A percentile compares a stretch with the other conserved stretches of the same genome.
phyloP scores from a whole-genome alignment of 2,888 invertebrate species.

The Liodrosophila aerea region DNA sequence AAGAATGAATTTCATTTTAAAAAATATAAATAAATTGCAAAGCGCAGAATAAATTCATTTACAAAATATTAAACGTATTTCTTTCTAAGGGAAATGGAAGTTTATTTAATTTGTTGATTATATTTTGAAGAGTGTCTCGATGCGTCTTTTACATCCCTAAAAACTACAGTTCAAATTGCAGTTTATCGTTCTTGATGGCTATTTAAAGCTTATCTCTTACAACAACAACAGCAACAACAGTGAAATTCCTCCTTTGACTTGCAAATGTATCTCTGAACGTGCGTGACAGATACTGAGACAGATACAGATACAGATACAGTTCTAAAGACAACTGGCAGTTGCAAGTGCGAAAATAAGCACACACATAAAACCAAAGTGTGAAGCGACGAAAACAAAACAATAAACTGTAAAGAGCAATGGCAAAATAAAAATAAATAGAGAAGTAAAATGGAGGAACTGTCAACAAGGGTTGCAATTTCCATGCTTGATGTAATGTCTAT shows the following conservation, averaged over 20 bases:
- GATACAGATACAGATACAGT: slow-evolving; percentile 9
- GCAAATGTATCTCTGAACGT: slow-evolving; percentile 25
- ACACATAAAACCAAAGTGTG: slow-evolving; percentile 33
- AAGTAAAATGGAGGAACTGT: slow-evolving; percentile 23
- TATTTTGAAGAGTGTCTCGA: too few species aligned
- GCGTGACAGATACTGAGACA: slow-evolving; percentile 16
- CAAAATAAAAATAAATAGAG: slow-evolving; percentile 18
- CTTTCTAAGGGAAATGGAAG: too few species aligned
- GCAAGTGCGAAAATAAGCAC: slow-evolving; percentile 47
- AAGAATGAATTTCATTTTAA: not conserved
- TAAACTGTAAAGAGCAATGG: slow-evolving; percentile 41
- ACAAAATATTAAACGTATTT: too few species aligned
- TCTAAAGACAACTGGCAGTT: slow-evolving; percentile 27
- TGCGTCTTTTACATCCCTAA: too few species aligned
- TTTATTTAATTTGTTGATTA: too few species aligned
- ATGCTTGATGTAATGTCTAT: slow-evolving; percentile 53
- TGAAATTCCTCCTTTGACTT: slow-evolving; percentile 25
- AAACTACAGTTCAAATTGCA: too few species aligned
- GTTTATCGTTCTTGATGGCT: too few species aligned
- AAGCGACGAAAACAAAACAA: slow-evolving; percentile 49
- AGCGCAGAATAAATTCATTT: not conserved
- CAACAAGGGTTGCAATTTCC: slow-evolving; percentile 52
- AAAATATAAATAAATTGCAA: not conserved
- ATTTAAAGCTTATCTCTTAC: not conserved
- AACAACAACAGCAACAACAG: too few species aligned